Conservation (phyloP, 2,888 invertebrate genomes). For the Carabus problematicus region DNA sequence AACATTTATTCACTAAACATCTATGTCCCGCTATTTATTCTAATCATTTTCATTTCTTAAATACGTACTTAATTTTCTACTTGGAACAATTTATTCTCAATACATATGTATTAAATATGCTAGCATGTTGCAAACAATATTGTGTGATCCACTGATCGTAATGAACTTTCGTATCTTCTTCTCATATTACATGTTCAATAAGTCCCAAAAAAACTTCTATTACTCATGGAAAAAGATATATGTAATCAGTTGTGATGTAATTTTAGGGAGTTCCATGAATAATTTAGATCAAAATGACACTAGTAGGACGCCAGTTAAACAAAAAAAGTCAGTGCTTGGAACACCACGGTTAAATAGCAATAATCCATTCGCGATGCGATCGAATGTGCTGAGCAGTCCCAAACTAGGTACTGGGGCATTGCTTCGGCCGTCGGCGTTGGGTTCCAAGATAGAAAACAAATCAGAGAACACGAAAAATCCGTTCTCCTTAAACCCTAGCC, state of each 20-base stretch:
- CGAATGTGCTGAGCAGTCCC: slow-evolving; percentile 38
- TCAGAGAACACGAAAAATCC: slow-evolving; percentile 46
- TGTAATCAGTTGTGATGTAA: slow-evolving; percentile 3
- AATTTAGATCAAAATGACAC: slow-evolving; percentile 31
- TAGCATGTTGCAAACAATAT: too few relatives aligned
- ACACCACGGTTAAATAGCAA: slow-evolving; percentile 41
- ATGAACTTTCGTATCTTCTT: too few relatives aligned
- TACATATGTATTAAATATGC: too few relatives aligned
- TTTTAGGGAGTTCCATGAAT: slow-evolving; percentile 28
- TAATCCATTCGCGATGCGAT: slow-evolving; percentile 49
- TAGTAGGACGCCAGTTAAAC: slow-evolving; percentile 22
- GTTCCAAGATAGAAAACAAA: slow-evolving; percentile 45
- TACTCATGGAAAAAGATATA: too few relatives aligned
- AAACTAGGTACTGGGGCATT: slow-evolving; percentile 37
- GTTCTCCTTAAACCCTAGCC: slow-evolving; percentile 56
- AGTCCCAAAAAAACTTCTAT: too few relatives aligned
- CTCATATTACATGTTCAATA: too few relatives aligned
- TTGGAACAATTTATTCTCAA: too few relatives aligned
- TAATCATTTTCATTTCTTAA: background rate
- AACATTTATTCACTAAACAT: slow-evolving; percentile 1
- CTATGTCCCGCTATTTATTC: background rate
- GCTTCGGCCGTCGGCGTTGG: slow-evolving; percentile 49
- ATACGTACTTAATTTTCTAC: too few relatives aligned
- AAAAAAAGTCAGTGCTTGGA: slow-evolving; percentile 39
- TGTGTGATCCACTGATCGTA: too few relatives aligned